Base-by-base conservation (phyloP, 2,113 vertebrate genomes). In the Cyphomyrus plagiostoma region DNA sequence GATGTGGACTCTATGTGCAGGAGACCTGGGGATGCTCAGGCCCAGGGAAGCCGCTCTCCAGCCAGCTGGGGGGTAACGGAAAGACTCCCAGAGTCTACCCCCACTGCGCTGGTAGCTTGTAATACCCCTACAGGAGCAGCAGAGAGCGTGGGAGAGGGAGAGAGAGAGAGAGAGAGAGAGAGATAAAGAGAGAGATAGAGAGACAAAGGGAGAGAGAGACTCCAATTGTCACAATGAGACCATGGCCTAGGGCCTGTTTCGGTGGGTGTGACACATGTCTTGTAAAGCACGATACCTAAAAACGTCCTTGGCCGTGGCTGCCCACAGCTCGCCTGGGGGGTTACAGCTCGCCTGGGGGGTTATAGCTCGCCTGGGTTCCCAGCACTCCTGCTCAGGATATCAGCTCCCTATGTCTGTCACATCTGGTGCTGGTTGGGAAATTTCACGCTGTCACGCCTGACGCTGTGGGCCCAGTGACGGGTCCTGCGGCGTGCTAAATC, bases 71-170 rank as follows among this genome's bases (percentile, higher is more conserved):
- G 91, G 91, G 93, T 93, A 94, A 94, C 94, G 92, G 91, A 93
- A 93, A 95, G 93, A 95, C 95, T 94, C 92, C 94, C 91, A 93
- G 92, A 94, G 95, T 96, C 94, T 93, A 91, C 93, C 91, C 89
- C 62, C 91, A 30, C 0, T 0, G 88, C 84, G 91, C 91, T 90
- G 89, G 87, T 13, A 92, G 89, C 91, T 93, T 90, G 90, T 88
- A 90, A 30, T 94, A 92, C 93, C 92, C 94, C 92, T 92, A 94
- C 94, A 94, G 93, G 92, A 93, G 90, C 88, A 45, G 10, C 9
- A 26, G 62, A 11, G 62, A 70, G n/a, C 10, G 62, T 66, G 62
- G 62, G 62, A 10, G 62, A 26, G 62, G 3, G 62, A 30, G 62
- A 66, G 19, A 58, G 21, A 58, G 19, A 58, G 58, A 58, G 56